Evolutionary conservation across 2,113 vertebrate species (phyloP).

Genomic region (Empidonax traillii): DNA sequence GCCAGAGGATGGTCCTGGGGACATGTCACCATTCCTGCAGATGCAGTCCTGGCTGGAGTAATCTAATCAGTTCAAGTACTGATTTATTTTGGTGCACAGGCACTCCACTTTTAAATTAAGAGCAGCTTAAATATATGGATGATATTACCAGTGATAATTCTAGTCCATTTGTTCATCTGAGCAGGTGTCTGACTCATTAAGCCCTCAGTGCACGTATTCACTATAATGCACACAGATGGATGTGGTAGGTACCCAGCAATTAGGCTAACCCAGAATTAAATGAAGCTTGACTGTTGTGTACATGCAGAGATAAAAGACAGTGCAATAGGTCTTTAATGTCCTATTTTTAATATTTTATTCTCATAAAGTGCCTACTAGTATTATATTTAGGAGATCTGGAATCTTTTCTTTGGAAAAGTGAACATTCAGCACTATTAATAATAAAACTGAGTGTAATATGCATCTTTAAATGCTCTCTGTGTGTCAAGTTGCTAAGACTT

Average conservation of each 20-base stretch:
- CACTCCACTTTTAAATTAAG: neutral
- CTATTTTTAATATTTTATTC: conserved; percentile 26
- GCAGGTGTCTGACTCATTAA: conserved; percentile 39
- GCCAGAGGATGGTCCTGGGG: neutral
- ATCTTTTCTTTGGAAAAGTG: neutral
- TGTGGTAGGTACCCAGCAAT: conserved; percentile 35
- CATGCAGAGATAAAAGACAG: neutral
- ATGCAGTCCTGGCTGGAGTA: neutral
- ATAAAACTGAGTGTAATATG: neutral
- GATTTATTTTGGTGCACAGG: neutral
- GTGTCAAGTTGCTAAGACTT: neutral
- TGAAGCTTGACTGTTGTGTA: neutral
- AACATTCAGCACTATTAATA: neutral
- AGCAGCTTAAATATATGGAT: neutral
- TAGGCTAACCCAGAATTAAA: neutral
- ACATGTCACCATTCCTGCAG: neutral
- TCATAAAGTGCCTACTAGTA: neutral
- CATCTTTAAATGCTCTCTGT: neutral
- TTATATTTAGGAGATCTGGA: neutral
- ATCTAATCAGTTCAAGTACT: neutral
- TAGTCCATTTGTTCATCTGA: neutral
- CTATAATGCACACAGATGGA: conserved; percentile 36
- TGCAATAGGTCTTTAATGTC: neutral
- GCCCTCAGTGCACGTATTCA: neutral
- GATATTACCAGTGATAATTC: neutral